phyloP scores from a whole-genome alignment of 2,113 vertebrate genomes.

The Elaphurus davidianus region DNA sequence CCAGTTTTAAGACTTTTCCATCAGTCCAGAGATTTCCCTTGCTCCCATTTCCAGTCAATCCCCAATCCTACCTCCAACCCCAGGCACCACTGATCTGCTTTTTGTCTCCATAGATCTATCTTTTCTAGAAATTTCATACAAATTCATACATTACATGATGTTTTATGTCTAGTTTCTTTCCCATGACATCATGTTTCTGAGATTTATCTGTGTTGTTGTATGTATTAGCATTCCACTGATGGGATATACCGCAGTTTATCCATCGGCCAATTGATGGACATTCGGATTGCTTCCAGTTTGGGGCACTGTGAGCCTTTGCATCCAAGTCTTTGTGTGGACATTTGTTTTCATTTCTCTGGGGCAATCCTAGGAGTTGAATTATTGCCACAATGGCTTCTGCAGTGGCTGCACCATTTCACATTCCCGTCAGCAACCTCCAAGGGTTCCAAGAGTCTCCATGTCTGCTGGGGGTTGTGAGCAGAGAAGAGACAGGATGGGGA shows the following conservation, averaged over 20 bases:
- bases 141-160: not conserved
- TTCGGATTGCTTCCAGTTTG: not conserved
- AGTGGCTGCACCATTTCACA: fast-evolving
- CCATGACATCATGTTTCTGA: not conserved
- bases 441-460: not conserved
- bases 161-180: not conserved
- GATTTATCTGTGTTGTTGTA: fast-evolving
- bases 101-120: not conserved
- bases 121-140: not conserved
- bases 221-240: not conserved
- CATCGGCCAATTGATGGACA: not conserved
- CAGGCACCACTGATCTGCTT: not conserved
- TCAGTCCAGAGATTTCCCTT: not conserved
- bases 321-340: not conserved
- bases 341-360: not conserved
- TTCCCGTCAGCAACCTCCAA: not conserved
- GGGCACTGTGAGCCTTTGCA: not conserved
- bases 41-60: not conserved
- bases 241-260: not conserved
- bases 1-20: not conserved
- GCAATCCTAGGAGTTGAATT: not conserved
- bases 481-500: not conserved
- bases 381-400: not conserved
- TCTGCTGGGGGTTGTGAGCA: not conserved
- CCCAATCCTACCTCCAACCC: not conserved